These are phyloP conservation scores for Drosophila setosimentum DNA, from an alignment of 2,888 invertebrate species.

Conservation along the genomic window DNA sequence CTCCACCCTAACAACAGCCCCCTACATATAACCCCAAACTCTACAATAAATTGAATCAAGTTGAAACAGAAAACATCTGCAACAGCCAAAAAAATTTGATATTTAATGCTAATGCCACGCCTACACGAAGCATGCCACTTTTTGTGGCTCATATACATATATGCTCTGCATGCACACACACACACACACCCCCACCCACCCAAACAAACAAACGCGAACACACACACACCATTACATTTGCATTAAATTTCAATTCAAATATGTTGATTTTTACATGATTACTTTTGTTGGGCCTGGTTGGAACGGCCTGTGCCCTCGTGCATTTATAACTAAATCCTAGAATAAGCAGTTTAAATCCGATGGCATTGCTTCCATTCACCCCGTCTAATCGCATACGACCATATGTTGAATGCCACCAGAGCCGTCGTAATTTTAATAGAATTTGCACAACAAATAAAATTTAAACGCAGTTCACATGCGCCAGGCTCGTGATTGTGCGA, in stretches of 20 bases:
- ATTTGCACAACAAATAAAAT: slow-evolving; percentile 74
- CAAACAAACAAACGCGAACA: slow-evolving; percentile 4
- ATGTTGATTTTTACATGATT: slow-evolving; percentile 56
- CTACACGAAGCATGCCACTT: slow-evolving; percentile 18
- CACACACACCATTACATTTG: slow-evolving; percentile 57
- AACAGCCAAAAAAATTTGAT: slow-evolving; percentile 26
- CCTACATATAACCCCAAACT: background rate
- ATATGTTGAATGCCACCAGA: slow-evolving; percentile 76
- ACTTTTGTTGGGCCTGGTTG: slow-evolving; percentile 41
- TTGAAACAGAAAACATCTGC: slow-evolving; percentile 16
- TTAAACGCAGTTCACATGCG: slow-evolving; percentile 45
- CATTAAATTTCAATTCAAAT: slow-evolving; percentile 79
- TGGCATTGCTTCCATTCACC: slow-evolving; percentile 36
- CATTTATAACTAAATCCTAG: slow-evolving; percentile 78
- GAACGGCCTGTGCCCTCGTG: slow-evolving; percentile 42
- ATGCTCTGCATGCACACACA: slow-evolving; percentile 7
- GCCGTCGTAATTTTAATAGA: slow-evolving; percentile 76
- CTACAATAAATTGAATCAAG: slow-evolving; percentile 50
- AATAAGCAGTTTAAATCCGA: slow-evolving; percentile 75
- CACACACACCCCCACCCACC: slow-evolving; percentile 7
- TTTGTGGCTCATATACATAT: slow-evolving; percentile 46
- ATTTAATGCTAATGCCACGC: slow-evolving; percentile 46
- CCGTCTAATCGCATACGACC: slow-evolving; percentile 34
- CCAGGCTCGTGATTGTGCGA: slow-evolving; percentile 37
- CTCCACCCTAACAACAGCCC: background rate